Evolutionary conservation across 2,113 vertebrate genomes (phyloP), one percentile per base, ranked within the genome.

Genomic region (Castor canadensis): DNA sequence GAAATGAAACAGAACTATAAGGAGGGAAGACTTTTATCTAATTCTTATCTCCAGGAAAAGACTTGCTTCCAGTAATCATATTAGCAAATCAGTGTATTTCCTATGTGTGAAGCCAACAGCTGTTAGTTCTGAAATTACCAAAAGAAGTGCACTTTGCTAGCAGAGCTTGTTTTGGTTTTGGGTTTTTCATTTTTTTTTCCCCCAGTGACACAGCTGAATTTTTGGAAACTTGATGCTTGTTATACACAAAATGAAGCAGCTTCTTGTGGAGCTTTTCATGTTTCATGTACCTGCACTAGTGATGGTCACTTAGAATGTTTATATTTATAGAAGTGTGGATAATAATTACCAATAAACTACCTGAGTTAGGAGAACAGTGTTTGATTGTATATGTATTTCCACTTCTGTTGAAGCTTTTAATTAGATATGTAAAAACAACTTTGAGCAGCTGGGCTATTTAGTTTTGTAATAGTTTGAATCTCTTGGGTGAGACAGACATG

Each of bases 311-410:
- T 98, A 97, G 98, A 98, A 98, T 98, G 98, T 98, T 98, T 98
- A 98, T 98, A 98, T 98, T 98, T 98, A 98, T 98, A 98, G 97
- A 98, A 98, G 98, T 98, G 97, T 98, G 97, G 97, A 98, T 97
- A 97, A 98, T 98, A 96, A 97, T 97, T 97, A 96, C 98, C 97
- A 98, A 98, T 98, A 98, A 99, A 98, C 95, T 96, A 96, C 95
- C 98, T 89, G 97, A 98, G 94, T 92, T 95, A 96, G 97, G 89
- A 97, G 93, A 97, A 52, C 96, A 97, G 94, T 96, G 98, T 98
- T 95, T 96, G 96, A 94, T 66, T 97, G 84, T 95, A 67, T 80
- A 87, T 97, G 38, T 94, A 91, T 88, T 92, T 82, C 62, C 67
- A 45, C 62, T 95, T 97, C 9, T 16, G 28, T 30, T 88, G 71